Conservation (phyloP, 2,888 invertebrate species). For the Drosophila siamana region DNA sequence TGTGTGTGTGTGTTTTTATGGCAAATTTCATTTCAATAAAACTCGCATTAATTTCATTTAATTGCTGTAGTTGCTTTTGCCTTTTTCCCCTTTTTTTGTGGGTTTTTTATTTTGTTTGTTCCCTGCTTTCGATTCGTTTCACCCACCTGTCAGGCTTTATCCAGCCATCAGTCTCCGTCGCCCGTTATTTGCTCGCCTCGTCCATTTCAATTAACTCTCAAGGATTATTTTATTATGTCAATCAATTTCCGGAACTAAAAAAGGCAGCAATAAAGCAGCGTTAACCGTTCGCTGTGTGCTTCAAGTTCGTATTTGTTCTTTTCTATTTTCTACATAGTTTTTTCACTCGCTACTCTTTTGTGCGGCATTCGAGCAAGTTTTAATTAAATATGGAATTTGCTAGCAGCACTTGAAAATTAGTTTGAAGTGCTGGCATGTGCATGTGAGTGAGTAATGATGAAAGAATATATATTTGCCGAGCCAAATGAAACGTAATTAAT, state of each 20-base stretch:
- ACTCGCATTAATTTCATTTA: constrained; percentile 76
- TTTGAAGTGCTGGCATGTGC: background rate
- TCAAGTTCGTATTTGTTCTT: constrained; percentile 28
- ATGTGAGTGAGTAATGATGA: background rate
- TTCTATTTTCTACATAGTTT: constrained; percentile 6
- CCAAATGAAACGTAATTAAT: background rate
- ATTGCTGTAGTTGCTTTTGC: constrained; percentile 57
- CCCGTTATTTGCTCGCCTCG: constrained; percentile 47
- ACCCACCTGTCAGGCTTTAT: constrained; percentile 60
- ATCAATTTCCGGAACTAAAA: constrained; percentile 77
- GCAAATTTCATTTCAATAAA: constrained; percentile 78
- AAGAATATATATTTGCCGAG: background rate
- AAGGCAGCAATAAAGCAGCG: constrained; percentile 62
- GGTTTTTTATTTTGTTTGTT: background rate
- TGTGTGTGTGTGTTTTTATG: constrained; percentile 50
- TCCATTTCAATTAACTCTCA: constrained; percentile 80
- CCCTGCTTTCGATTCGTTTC: constrained; percentile 14
- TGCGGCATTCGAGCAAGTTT: constrained; percentile 23
- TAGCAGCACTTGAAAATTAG: background rate
- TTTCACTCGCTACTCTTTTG: constrained; percentile 8
- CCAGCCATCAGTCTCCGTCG: constrained; percentile 38
- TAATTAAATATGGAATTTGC: constrained; percentile 59
- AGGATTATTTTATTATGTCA: constrained; percentile 81
- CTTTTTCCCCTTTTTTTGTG: background rate
- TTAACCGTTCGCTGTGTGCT: constrained; percentile 12